Conservation (phyloP, 2,113 vertebrate species). For the Eurystomus gularis region DNA sequence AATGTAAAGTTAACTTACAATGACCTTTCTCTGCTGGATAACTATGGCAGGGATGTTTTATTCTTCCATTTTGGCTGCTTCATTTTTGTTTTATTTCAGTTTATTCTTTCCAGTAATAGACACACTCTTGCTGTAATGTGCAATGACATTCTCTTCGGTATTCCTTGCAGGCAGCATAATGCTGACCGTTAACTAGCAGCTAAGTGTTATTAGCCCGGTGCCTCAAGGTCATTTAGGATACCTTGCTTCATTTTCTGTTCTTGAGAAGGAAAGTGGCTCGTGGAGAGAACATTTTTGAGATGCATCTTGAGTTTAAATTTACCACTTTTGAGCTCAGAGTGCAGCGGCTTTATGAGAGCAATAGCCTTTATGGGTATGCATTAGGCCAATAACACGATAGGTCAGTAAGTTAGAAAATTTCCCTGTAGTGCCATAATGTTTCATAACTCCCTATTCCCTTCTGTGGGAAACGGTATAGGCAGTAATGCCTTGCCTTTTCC, state of each 20-base stretch:
- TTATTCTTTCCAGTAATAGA: not conserved
- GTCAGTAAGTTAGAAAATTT: constrained; percentile 1
- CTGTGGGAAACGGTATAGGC: not conserved
- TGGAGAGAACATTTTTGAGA: not conserved
- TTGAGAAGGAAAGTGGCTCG: not conserved
- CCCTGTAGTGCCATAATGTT: constrained; percentile 11
- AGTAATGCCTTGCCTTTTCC: not conserved
- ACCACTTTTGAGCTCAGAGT: not conserved
- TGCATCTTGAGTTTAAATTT: not conserved
- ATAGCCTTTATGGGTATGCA: not conserved
- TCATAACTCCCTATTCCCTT: not conserved
- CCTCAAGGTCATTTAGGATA: not conserved
- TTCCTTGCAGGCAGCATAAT: not conserved
- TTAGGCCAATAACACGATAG: constrained; percentile 5
- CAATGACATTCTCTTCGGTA: not conserved
- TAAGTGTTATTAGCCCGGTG: not conserved
- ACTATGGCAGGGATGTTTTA: not conserved
- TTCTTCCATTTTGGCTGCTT: not conserved
- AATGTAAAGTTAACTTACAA: not conserved
- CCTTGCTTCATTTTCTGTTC: not conserved
- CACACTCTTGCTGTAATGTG: not conserved
- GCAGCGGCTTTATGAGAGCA: not conserved
- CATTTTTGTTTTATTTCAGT: not conserved
- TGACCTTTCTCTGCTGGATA: not conserved
- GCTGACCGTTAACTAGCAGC: not conserved